phyloP scores from a whole-genome alignment of 2,797 vertebrate genomes.

The Takifugu rubripes region DNA sequence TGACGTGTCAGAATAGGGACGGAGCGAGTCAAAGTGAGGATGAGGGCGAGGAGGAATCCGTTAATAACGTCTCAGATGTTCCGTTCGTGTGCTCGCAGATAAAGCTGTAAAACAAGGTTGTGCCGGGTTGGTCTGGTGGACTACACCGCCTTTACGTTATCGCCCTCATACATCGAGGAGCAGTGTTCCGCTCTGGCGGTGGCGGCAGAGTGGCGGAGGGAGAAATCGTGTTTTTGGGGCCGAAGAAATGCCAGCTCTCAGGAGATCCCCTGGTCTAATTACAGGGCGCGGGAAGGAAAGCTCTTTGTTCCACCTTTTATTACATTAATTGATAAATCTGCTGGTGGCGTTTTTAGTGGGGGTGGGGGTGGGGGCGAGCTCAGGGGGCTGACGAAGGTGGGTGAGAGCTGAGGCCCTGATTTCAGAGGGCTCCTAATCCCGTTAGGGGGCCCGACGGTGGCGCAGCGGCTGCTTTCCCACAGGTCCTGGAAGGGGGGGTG shows the following conservation, averaged over 20 bases:
- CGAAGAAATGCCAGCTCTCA: constrained; percentile 69
- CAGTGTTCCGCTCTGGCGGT: constrained; percentile 59
- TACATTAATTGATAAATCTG: constrained; percentile 82
- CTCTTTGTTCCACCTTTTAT: constrained; percentile 83
- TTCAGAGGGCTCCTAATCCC: constrained; percentile 74
- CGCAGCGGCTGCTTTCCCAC: constrained; percentile 47
- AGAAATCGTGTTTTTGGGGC: constrained; percentile 65
- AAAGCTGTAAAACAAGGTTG: constrained; percentile 59
- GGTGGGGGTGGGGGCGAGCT: constrained; percentile 14
- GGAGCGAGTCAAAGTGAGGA: constrained; percentile 54
- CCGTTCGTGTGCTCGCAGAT: constrained; percentile 73
- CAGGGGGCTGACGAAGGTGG: constrained; percentile 62
- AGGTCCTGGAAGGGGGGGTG: constrained; percentile 30
- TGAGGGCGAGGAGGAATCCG: constrained; percentile 66
- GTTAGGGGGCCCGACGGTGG: constrained; percentile 64
- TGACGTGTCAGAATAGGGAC: constrained; percentile 70
- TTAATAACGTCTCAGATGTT: constrained; percentile 73
- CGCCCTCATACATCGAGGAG: constrained; percentile 66
- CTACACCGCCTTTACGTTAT: constrained; percentile 70
- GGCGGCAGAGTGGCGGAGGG: constrained; percentile 4
- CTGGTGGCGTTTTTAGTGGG: constrained; percentile 51
- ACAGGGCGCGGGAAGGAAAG: constrained; percentile 71
- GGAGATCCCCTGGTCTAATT: constrained; percentile 78
- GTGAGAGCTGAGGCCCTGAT: constrained; percentile 56
- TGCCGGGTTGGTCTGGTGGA: constrained; percentile 48